Base-by-base conservation (phyloP, 2,797 vertebrate species). In the Mareca strepera region DNA sequence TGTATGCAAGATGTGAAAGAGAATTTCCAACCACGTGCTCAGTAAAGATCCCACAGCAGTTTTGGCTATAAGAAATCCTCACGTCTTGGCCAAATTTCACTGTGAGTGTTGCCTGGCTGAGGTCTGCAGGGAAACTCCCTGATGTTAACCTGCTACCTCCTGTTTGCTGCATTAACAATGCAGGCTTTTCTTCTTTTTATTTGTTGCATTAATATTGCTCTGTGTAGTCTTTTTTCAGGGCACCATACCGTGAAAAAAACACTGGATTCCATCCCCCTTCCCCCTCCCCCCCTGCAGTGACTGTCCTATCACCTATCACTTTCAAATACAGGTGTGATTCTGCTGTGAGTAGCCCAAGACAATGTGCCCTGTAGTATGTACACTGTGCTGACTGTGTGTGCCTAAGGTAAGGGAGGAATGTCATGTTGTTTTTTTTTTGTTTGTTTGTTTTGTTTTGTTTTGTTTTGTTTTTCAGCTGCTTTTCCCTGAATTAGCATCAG, bases 361-460 rank as follows among this genome's bases (percentile, higher is more conserved):
- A 67, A 46, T 2, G 41, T 0, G 3, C n/a, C 74, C n/a, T 44
- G 26, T 6, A 75, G 79, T 11, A 9, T 7, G 66, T 22, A 25
- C 28, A 7, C 73, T 48, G 72, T 29, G 3, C 56, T 18, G 62
- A 1, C 52, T 43, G 18, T 0, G 0, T 9, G n/a, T 20, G 53
- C 52, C n/a, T 11, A 46, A 15, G 25, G 46, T 23, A 31, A 81
- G 52, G 50, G 28, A 64, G 37, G 50, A 53, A 70, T 31, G 58
- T 12, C 28, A 13, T 0, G 0, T 11, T 46, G 22, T 21, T 46
- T 37, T 20, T 22, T 46, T 37, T 37, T 14, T 14, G 14, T 41
- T 41, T 37, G 9, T 37, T 60, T 78, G 21, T 39, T 41, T 41
- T 41, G 14, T 41, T 41, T 41, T 41, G 14, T 15, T 41, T 41